These are phyloP conservation scores for Laticauda colubrina DNA, from an alignment of 2,113 vertebrate genomes.

Conservation along the genomic window DNA sequence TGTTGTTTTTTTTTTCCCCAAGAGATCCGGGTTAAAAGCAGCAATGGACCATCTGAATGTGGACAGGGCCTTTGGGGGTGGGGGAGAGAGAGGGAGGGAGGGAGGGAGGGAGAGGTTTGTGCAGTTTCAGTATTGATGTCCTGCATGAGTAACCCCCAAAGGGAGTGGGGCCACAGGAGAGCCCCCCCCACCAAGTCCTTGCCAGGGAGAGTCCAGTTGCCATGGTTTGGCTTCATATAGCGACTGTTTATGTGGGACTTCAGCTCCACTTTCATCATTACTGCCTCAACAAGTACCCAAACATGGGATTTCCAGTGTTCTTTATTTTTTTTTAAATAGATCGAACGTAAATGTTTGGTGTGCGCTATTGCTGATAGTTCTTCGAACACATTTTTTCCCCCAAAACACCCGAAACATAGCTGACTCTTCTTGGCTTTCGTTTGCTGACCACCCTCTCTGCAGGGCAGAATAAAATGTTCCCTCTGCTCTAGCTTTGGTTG, in stretches of 20 bases:
- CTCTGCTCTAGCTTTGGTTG: neutral
- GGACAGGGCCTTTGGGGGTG: neutral
- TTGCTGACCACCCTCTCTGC: neutral
- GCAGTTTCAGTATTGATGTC: neutral
- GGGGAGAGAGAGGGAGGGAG: neutral
- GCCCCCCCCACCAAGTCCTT: neutral
- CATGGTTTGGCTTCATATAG: neutral
- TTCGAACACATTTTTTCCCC: neutral
- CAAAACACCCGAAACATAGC: neutral
- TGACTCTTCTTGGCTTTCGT: neutral
- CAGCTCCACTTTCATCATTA: neutral
- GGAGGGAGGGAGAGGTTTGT: neutral
- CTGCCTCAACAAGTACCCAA: neutral
- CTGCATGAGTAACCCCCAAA: too few relatives aligned
- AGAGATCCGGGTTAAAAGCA: too few relatives aligned
- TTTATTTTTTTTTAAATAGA: neutral
- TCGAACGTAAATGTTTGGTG: neutral
- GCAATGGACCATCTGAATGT: neutral
- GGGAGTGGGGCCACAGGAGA: neutral
- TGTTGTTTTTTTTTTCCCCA: too few relatives aligned
- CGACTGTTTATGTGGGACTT: neutral
- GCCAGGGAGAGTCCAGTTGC: neutral
- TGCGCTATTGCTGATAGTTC: neutral
- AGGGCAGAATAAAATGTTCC: neutral
- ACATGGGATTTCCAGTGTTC: too few relatives aligned